Evolutionary conservation across 2,797 vertebrate genomes (phyloP), one percentile per base, ranked within the genome.

Genomic region (Phoebastria nigripes): DNA sequence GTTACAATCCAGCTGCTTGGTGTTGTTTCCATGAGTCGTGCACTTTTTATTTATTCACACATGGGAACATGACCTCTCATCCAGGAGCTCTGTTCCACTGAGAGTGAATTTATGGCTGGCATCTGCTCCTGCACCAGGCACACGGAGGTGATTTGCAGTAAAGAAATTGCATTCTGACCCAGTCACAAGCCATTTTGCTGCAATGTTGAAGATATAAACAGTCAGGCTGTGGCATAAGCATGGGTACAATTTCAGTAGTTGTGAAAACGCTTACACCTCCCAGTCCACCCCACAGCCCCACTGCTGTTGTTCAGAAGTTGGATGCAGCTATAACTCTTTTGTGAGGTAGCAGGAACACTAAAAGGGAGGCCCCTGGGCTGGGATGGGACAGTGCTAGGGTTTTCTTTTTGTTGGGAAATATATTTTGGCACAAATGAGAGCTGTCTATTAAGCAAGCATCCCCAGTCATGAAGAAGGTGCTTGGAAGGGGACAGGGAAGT

Each of bases 21-120:
- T 62, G 58, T 6, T 55, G 62, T 89, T 95, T 90, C 71, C 52
- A 12, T 33, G 25, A 62, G 13, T 37, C 29, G 66, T 59, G 67
- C 44, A 52, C 49, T 84, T 87, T 62, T 92, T 66, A 93, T 94
- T 96, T 94, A 95, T 96, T 87, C 76, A 49, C 62, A 79, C 63
- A 71, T 94, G 71, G 73, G 77, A 95, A 90, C 66, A 18, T 6
- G 47, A 77, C 86, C 89, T 94, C 89, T 89, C 81, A 84, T 87
- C 44, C 78, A 70, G 47, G 66, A 95, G 66, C 55, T 69, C 47
- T 85, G 65, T 74, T 95, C 91, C 58, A 83, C 41, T 0, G 5
- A 20, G 56, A 65, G n/a, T 22, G 51, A 80, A 96, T 96, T 96
- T 97, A 95, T 67, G 74, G 83, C 83, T 82, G 71, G 51, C 95